These are phyloP conservation scores for Orussus abietinus DNA, from an alignment of 1,140 invertebrate genomes.

Conservation along the genomic window DNA sequence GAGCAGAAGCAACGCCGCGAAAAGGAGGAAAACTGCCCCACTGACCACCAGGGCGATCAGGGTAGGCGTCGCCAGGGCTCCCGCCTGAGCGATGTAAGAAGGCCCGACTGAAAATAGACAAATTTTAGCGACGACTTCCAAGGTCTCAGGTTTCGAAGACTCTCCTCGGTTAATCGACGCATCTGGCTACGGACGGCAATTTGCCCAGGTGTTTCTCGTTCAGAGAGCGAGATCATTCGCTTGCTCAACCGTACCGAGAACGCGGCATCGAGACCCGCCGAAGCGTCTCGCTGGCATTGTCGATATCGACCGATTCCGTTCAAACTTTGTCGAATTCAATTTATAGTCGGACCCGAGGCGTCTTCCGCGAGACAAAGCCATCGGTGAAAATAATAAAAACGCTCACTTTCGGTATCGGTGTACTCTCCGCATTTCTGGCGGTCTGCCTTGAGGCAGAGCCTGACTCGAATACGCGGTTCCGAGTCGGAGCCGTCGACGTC, in stretches of 20 bases:
- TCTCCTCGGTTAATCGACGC: too few species aligned
- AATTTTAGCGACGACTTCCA: slow-evolving; percentile 17
- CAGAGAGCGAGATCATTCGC: too few species aligned
- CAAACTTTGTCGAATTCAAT: too few species aligned
- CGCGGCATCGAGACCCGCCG: too few species aligned
- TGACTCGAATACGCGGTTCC: slow-evolving; percentile 68
- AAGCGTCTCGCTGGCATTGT: too few species aligned
- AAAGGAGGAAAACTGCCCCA: slow-evolving; percentile 74
- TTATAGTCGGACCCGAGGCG: not conserved
- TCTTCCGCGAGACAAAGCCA: too few species aligned
- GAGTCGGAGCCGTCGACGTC: slow-evolving; percentile 53
- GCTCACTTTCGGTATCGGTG: slow-evolving; percentile 76
- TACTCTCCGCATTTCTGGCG: slow-evolving; percentile 79
- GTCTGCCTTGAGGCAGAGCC: slow-evolving; percentile 73
- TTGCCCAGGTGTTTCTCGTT: too few species aligned
- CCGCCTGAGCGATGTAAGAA: slow-evolving; percentile 75
- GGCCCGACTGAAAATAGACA: slow-evolving; percentile 64
- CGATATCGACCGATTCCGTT: too few species aligned
- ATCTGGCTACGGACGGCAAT: too few species aligned
- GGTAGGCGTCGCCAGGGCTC: slow-evolving; percentile 69
- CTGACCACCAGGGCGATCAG: slow-evolving; percentile 78
- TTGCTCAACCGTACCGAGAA: too few species aligned
- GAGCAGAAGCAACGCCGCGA: slow-evolving; percentile 71
- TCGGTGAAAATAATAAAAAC: slow-evolving; percentile 25
- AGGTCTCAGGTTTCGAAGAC: too few species aligned